Evolutionary conservation across 1,140 invertebrate genomes (phyloP), one percentile per base, ranked within the genome.

Genomic region (Pseudoatta argentina): DNA sequence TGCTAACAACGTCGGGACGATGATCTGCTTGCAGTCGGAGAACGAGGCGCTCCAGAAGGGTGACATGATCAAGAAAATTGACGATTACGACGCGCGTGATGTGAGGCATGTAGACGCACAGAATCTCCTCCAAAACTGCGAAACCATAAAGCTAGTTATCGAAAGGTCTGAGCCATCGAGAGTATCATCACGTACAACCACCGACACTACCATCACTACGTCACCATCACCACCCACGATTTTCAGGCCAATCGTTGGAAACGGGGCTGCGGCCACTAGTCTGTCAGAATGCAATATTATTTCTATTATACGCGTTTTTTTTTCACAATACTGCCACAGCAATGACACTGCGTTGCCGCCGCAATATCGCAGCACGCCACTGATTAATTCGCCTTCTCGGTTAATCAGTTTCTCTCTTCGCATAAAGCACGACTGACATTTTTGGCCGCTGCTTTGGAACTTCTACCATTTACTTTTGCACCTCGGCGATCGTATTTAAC

Each of bases 31-130:
- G 0, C 95, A 97, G 97, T 97, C 98, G 53, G 97, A 98, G 67
- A 97, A 98, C 90, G 97, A 97, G 55, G 97, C 97, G 88, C 96
- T 99, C 64, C 96, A 97, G 79, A 96, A 97, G 85, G 98, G 98
- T 90, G 98, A 99, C 95, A 97, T 98, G 91, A 98, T 99, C 91
- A 96, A 97, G 85, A 98, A 98, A 95, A 98, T 99, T 91, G 97
- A 97, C 94, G 97, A 98, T 91, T 98, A 97, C 94, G 98, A 99
- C 95, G 96, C 97, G 75, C 96, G 97, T 79, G 97, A 98, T 93
- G 96, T 99, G 90, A 97, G 97, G 91, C 98, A 99, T 94, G 97
- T 98, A 95, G 98, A 99, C 95, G 98, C 98, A 44, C 97, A 98
- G 94, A 97, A 97, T 93, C 95, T 98, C 79, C 98, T 99, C 94